Percentiles rank a stretch among this genome's conserved stretches.
Evolutionary conservation across 1,140 invertebrate species (phyloP).

Genomic region (Lepidotrigona ventralis): DNA sequence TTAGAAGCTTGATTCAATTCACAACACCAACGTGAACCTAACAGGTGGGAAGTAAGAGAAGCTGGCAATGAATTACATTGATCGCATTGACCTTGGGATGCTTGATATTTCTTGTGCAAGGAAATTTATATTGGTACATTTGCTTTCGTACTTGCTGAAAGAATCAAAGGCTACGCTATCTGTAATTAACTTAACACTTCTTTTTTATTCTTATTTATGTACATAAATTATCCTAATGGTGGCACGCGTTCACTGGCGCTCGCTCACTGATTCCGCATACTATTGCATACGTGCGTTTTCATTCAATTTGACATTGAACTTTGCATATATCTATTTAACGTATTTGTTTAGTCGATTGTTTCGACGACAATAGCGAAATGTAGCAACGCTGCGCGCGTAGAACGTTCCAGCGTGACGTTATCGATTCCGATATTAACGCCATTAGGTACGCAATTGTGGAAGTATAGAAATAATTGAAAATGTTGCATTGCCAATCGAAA

Average conservation of each 20-base stretch:
- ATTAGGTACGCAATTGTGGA: neutral
- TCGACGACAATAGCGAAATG: neutral
- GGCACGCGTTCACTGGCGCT: neutral
- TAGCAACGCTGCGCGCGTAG: too few species aligned
- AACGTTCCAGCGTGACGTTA: neutral
- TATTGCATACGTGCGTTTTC: neutral
- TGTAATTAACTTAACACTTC: neutral
- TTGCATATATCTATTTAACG: neutral
- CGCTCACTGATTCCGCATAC: neutral
- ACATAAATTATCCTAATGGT: neutral
- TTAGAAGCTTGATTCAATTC: conserved; percentile 42
- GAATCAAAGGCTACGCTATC: neutral
- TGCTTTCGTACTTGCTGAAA: neutral
- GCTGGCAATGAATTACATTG: conserved; percentile 41
- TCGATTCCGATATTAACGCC: neutral
- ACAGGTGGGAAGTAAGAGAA: conserved; percentile 62
- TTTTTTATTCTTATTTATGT: neutral
- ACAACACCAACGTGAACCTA: conserved; percentile 23
- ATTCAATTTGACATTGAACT: neutral
- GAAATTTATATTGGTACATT: neutral
- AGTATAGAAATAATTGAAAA: neutral
- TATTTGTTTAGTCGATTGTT: neutral
- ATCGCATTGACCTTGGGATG: neutral
- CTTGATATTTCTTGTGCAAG: neutral
- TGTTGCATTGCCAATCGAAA: neutral